phyloP scores from a whole-genome alignment of 2,797 vertebrate genomes.

The Hyperoplus immaculatus region DNA sequence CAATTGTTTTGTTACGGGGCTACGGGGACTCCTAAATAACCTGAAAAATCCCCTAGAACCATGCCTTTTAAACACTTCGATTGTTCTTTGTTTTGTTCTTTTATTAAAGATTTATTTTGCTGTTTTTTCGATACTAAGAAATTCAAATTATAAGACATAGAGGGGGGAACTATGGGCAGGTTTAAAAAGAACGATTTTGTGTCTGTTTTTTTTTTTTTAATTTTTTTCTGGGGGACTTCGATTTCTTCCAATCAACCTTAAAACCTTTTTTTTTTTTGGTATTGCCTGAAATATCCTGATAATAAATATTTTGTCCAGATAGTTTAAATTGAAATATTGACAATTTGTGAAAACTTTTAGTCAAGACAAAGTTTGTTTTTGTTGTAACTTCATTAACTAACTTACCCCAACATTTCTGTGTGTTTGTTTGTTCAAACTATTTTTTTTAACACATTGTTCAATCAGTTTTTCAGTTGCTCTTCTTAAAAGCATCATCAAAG shows the following conservation, averaged over 20 bases:
- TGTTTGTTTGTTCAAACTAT: background rate
- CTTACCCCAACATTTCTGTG: constrained; percentile 15
- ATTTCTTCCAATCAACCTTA: background rate
- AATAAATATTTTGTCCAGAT: background rate
- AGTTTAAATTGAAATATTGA: background rate
- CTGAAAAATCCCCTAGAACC: background rate
- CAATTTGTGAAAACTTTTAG: background rate
- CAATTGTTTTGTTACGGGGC: constrained; percentile 50
- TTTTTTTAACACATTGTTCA: background rate
- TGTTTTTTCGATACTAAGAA: background rate
- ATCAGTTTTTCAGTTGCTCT: constrained; percentile 25
- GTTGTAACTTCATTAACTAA: background rate
- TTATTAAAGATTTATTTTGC: too few relatives aligned
- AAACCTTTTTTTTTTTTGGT: background rate
- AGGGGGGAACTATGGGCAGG: background rate
- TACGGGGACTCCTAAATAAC: constrained; percentile 16
- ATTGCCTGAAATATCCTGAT: too few relatives aligned
- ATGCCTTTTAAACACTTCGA: background rate
- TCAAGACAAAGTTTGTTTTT: background rate
- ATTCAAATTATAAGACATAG: background rate
- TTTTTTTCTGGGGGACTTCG: background rate
- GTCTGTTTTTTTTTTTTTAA: background rate
- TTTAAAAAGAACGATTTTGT: background rate
- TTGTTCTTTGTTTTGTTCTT: too few relatives aligned
- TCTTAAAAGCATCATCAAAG: constrained; percentile 17